Conservation (phyloP, 2,888 invertebrate genomes). For the Tineola bisselliella region DNA sequence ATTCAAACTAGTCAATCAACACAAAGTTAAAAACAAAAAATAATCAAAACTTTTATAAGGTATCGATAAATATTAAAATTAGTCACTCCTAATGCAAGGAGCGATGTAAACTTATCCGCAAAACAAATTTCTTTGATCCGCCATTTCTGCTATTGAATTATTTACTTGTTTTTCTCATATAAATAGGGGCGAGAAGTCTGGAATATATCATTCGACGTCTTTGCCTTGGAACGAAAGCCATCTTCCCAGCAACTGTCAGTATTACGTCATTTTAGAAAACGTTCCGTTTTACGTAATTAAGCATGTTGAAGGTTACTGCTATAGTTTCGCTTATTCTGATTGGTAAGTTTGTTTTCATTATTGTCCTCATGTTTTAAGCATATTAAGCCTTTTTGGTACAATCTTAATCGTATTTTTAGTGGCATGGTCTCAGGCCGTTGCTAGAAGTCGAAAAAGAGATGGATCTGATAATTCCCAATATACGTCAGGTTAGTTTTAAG, state of each 20-base stretch:
- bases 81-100: neutral
- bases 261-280: neutral
- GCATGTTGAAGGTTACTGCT: conserved; percentile 48
- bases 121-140: neutral
- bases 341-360: conserved; percentile 36
- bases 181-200: neutral
- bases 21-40: too few species aligned
- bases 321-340: conserved; percentile 48
- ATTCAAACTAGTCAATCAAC: too few species aligned
- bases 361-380: too few species aligned
- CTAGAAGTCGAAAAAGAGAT: conserved; percentile 42
- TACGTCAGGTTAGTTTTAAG: conserved; percentile 31
- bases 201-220: neutral
- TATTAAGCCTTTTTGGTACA: too few species aligned
- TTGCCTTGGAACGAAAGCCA: neutral
- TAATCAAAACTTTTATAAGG: neutral
- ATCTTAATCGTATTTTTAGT: conserved; percentile 23
- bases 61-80: neutral
- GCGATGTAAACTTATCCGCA: neutral
- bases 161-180: neutral
- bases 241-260: neutral
- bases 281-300: conserved; percentile 14
- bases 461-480: conserved; percentile 28
- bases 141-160: neutral
- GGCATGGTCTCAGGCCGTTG: conserved; percentile 46